A percentile compares a stretch with the other conserved stretches of the same genome.
Evolutionary conservation across 2,888 invertebrate genomes (phyloP).

Genomic region (Odontothrips loti): DNA sequence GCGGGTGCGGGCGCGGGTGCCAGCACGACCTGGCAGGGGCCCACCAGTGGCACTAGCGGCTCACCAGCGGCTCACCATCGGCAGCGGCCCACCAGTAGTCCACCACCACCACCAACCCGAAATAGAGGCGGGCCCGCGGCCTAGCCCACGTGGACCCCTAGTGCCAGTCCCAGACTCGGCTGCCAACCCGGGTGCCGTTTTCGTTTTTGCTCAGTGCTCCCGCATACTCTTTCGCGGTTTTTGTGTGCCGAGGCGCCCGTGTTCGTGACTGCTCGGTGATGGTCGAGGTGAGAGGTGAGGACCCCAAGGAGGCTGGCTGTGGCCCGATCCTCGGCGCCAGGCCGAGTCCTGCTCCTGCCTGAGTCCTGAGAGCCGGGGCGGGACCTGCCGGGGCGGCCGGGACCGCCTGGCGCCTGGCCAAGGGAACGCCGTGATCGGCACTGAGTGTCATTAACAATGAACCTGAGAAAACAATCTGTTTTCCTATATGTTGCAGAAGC

Average conservation of each 20-base stretch:
- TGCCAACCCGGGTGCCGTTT: not conserved
- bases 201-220: not conserved
- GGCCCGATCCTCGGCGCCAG: not conserved
- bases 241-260: not conserved
- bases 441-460: not conserved
- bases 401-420: not conserved
- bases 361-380: not conserved
- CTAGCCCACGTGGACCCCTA: no score
- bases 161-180: not conserved
- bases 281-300: not conserved
- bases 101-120: not conserved
- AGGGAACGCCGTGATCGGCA: not conserved
- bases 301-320: not conserved
- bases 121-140: no score
- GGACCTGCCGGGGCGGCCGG: no score
- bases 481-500: not conserved
- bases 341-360: not conserved
- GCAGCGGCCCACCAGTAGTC: not conserved
- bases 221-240: not conserved
- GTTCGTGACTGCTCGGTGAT: not conserved
- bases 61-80: not conserved
- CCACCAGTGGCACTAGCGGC: not conserved
- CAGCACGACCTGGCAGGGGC: not conserved
- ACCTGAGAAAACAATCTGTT: not conserved
- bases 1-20: not conserved